phyloP scores from a whole-genome alignment of 2,888 invertebrate species.

The Sphaerophoria taeniata region DNA sequence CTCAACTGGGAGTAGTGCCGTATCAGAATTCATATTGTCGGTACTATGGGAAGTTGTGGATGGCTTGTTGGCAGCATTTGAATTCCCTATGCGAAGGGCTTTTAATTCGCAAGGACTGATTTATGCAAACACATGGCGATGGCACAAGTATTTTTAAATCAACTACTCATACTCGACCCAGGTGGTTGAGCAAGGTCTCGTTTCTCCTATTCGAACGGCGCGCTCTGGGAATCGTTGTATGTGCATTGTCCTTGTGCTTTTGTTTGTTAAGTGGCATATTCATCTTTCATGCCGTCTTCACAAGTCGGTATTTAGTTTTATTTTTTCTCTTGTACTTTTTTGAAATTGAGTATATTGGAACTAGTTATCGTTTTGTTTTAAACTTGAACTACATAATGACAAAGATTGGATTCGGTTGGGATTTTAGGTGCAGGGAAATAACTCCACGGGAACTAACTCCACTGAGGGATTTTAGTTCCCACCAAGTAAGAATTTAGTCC shows the following conservation, averaged over 20 bases:
- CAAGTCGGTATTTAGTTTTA: background rate
- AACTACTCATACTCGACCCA: background rate
- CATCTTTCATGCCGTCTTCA: background rate
- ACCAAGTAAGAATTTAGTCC: too few species aligned
- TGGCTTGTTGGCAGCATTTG: background rate
- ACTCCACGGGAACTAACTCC: too few species aligned
- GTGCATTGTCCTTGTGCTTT: slow-evolving; percentile 12
- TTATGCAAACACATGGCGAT: slow-evolving; percentile 9
- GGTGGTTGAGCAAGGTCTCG: background rate
- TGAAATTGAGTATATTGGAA: too few species aligned
- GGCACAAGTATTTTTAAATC: background rate
- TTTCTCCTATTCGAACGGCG: background rate
- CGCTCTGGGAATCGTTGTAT: background rate
- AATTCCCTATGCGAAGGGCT: slow-evolving; percentile 28
- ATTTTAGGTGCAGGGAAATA: too few species aligned
- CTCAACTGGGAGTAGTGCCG: slow-evolving; percentile 8
- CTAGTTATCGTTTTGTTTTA: too few species aligned
- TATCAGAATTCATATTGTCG: background rate
- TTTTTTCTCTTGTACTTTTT: too few species aligned
- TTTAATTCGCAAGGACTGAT: slow-evolving; percentile 22
- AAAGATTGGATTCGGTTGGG: too few species aligned
- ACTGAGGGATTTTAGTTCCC: too few species aligned
- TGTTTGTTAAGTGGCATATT: slow-evolving; percentile 17
- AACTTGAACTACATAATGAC: too few species aligned
- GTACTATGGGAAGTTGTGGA: background rate